These are phyloP conservation scores for Zaprionus taronus DNA, from an alignment of 1,140 invertebrate species.

Conservation along the genomic window DNA sequence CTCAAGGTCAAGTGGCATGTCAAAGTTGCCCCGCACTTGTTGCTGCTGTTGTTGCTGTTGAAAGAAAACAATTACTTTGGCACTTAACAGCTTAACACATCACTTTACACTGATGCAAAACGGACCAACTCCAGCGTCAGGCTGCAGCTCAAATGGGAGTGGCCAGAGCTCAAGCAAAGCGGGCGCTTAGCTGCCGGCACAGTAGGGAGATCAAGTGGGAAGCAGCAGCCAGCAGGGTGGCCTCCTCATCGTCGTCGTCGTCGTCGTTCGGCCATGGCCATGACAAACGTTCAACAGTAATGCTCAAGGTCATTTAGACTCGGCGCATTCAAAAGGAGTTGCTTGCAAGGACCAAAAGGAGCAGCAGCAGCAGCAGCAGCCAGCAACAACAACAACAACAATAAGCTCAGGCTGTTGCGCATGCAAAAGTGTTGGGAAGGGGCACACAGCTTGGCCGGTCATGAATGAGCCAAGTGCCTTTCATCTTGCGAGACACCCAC, in stretches of 20 bases:
- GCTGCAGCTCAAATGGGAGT: no score
- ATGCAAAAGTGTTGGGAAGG: slow-evolving; percentile 40
- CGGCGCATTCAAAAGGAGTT: slow-evolving; percentile 58
- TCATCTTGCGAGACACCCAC: slow-evolving; percentile 77
- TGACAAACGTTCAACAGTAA: slow-evolving; percentile 72
- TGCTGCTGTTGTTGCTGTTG: slow-evolving; percentile 50
- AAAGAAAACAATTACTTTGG: slow-evolving; percentile 84
- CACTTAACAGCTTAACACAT: slow-evolving; percentile 83
- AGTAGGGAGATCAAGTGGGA: not conserved
- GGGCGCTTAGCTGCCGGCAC: slow-evolving; percentile 31
- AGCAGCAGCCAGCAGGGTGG: not conserved
- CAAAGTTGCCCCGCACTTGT: slow-evolving; percentile 39
- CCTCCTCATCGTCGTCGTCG: not conserved
- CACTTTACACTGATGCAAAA: slow-evolving; percentile 74
- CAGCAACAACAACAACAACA: not conserved
- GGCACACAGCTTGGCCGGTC: slow-evolving; percentile 43
- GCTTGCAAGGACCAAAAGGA: slow-evolving; percentile 34
- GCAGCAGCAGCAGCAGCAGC: slow-evolving; percentile 15
- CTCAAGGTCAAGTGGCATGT: slow-evolving; percentile 76
- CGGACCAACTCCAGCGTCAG: slow-evolving; percentile 23
- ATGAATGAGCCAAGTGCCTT: slow-evolving; percentile 76
- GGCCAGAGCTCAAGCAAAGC: slow-evolving; percentile 36
- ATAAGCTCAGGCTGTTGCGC: slow-evolving; percentile 2
- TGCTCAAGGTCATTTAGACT: slow-evolving; percentile 73
- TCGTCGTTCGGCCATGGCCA: slow-evolving; percentile 13